Evolutionary conservation across 2,113 vertebrate species (phyloP), one percentile per base, ranked within the genome.

Genomic region (Carlito syrichta): DNA sequence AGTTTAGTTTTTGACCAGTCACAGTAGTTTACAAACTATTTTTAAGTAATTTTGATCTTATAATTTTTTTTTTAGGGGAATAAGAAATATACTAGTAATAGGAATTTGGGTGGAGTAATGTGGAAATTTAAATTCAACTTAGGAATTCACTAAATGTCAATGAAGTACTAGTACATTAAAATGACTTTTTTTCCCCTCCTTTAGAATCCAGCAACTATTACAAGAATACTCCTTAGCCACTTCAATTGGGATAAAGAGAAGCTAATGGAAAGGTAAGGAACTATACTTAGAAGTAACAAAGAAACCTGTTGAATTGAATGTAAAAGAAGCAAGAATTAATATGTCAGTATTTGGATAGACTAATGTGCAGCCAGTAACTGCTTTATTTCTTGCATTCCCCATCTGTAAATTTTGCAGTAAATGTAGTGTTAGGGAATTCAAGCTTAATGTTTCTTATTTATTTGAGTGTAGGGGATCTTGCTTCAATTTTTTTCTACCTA

Each of bases 241-340:
- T 99, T 99, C 99, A 99, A 99, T 98, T 99, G 99, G 99, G 99
- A 99, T 98, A 99, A 99, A 98, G 99, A 99, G 98, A 99, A 99
- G 98, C 99, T 99, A 93, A 99, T 99, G 99, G 99, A 99, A 98
- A 99, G 99, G 99, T 99, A 99, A 99, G 98, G 91, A 95, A 96
- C 50, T 85, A 22, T 76, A 74, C 43, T 85, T 81, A 25, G 17
- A 97, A 86, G 30, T 91, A 95, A 91, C 38, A 66, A 12, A 86
- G 76, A 92, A 89, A 96, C 38, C 32, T 86, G 1, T 77, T 77
- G 48, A 95, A 78, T 23, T 88, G 77, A 94, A 86, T 91, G 92
- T 89, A 86, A 7, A 56, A 86, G 62, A 91, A 89, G 25, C 35
- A 95, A 73, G n/a, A 56, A 85, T 69, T 63, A 85, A 45, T 87